Conservation (phyloP, 2,797 vertebrate species). For the Emydoidea blandingii region DNA sequence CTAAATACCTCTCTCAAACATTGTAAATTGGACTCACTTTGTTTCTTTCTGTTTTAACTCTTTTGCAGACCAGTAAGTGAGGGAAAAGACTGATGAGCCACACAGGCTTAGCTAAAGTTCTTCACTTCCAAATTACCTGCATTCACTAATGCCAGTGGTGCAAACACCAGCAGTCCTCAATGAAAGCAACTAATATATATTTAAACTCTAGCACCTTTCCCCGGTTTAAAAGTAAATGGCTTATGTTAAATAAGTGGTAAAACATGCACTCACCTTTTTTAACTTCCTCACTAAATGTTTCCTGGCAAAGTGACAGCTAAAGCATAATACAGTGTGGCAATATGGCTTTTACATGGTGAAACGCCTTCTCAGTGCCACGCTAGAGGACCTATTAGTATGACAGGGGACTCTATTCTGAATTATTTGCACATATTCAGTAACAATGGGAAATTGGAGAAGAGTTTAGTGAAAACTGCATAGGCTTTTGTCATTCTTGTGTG, state of each 20-base stretch:
- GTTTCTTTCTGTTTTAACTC: slow-evolving; percentile 15
- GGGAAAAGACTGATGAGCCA: slow-evolving; percentile 29
- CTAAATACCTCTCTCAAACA: not conserved
- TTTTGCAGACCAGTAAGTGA: slow-evolving; percentile 40
- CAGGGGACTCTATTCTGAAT: slow-evolving; percentile 70
- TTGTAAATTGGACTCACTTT: not conserved
- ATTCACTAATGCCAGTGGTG: slow-evolving; percentile 17
- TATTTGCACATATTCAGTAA: slow-evolving; percentile 65
- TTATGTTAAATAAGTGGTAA: slow-evolving; percentile 71
- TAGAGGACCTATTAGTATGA: slow-evolving; percentile 72
- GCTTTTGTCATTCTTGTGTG: slow-evolving; percentile 36
- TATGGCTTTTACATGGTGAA: slow-evolving; percentile 70
- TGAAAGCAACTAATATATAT: slow-evolving; percentile 51
- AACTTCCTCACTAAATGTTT: slow-evolving; percentile 48
- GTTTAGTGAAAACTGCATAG: slow-evolving; percentile 62
- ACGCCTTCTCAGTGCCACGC: slow-evolving; percentile 54
- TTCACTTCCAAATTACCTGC: slow-evolving; percentile 24
- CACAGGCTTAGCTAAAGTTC: slow-evolving; percentile 22
- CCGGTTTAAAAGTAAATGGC: slow-evolving; percentile 72
- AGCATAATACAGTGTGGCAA: slow-evolving; percentile 60
- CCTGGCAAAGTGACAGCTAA: slow-evolving; percentile 62
- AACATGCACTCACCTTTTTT: slow-evolving; percentile 53
- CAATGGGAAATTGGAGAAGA: slow-evolving; percentile 67
- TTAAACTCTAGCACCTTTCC: slow-evolving; percentile 70
- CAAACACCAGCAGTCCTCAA: slow-evolving; percentile 50